Conservation (phyloP, 2,113 vertebrate genomes). For the Psephotus haematonotus region DNA sequence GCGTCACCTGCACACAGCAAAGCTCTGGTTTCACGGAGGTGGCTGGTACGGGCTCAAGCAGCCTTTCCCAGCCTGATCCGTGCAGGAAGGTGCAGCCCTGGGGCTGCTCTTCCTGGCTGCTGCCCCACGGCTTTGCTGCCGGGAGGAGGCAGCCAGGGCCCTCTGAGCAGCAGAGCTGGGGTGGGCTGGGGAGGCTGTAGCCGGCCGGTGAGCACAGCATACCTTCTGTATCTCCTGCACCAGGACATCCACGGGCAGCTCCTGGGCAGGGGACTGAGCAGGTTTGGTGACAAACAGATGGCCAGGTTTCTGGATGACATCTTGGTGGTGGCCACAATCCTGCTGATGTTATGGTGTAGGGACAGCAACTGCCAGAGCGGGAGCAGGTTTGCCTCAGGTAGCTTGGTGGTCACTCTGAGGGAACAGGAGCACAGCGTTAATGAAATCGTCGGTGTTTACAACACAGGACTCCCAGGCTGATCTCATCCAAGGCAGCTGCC, state of each 20-base stretch:
- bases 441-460: too few relatives aligned
- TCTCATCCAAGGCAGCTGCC: too few relatives aligned
- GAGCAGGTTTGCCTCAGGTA: too few relatives aligned
- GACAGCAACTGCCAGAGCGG: too few relatives aligned
- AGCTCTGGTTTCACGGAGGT: neutral
- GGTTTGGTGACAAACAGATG: too few relatives aligned
- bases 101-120: neutral
- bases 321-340: too few relatives aligned
- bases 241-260: neutral
- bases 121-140: neutral
- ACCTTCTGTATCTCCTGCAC: neutral
- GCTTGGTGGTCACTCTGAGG: too few relatives aligned
- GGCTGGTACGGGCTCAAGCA: neutral
- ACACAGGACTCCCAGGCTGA: too few relatives aligned
- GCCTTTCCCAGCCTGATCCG: neutral
- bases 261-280: too few relatives aligned
- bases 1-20: neutral
- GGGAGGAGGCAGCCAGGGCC: neutral
- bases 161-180: neutral
- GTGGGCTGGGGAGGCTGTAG: neutral
- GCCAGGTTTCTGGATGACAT: too few relatives aligned
- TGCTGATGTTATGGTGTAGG: too few relatives aligned
- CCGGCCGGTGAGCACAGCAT: accelerated
- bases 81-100: neutral
- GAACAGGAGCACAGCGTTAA: too few relatives aligned